phyloP scores from a whole-genome alignment of 2,113 vertebrate species.

The Enhydra lutris region DNA sequence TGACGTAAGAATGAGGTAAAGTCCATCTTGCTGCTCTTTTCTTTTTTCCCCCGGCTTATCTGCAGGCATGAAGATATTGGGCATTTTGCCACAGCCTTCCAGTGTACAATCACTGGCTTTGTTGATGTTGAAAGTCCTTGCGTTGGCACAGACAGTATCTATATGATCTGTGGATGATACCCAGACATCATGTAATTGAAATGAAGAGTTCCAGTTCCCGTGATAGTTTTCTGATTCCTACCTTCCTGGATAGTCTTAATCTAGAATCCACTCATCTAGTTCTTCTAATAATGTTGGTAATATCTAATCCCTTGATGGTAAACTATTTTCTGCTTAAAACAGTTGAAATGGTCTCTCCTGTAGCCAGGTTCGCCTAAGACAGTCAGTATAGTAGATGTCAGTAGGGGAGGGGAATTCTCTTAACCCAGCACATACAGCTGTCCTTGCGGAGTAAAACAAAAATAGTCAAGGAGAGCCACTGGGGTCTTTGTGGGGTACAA shows the following conservation, averaged over 20 bases:
- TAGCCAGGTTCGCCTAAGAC: neutral
- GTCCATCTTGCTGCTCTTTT: rapidly evolving
- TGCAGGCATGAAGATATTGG: neutral
- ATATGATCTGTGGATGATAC: neutral
- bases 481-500: neutral
- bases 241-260: neutral
- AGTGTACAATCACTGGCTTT: neutral
- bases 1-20: neutral
- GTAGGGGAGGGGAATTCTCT: rapidly evolving
- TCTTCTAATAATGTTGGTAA: neutral
- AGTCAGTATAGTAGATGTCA: too few relatives aligned
- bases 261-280: neutral
- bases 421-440: neutral
- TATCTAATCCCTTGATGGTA: neutral
- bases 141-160: neutral
- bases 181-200: neutral
- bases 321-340: neutral
- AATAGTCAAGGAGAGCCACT: neutral
- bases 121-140: neutral
- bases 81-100: neutral
- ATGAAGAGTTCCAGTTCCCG: neutral
- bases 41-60: neutral
- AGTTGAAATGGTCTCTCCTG: neutral
- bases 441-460: neutral
- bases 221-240: neutral